These are phyloP conservation scores for Pristionchus fissidentatus DNA, from an alignment of 2,888 invertebrate species.

Conservation along the genomic window DNA sequence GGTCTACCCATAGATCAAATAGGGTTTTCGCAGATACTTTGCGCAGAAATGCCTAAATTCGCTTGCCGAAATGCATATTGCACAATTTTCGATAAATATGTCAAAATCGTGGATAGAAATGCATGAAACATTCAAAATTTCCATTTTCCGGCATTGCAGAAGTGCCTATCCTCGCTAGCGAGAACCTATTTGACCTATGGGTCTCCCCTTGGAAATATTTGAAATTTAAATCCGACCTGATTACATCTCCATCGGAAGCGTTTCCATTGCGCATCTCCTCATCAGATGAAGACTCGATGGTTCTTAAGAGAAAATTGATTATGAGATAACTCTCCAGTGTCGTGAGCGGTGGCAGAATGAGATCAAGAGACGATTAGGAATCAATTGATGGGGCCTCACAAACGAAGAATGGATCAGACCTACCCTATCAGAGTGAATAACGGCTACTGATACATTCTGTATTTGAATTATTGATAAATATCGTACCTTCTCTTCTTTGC, in stretches of 20 bases:
- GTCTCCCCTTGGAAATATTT: too few species aligned
- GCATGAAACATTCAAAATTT: background rate
- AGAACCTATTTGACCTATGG: too few species aligned
- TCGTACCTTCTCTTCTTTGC: constrained; percentile 32
- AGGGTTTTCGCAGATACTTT: too few species aligned
- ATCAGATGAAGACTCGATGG: constrained; percentile 24
- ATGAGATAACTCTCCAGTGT: background rate
- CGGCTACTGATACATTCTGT: background rate
- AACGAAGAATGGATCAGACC: too few species aligned
- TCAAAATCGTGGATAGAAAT: background rate
- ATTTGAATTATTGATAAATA: background rate
- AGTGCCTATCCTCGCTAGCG: background rate
- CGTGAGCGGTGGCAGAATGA: too few species aligned
- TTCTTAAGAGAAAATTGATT: too few species aligned
- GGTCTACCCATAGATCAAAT: too few species aligned
- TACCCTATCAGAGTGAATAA: too few species aligned
- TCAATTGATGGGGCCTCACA: too few species aligned
- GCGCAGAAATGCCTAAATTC: background rate
- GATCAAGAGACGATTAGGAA: too few species aligned
- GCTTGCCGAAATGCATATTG: too few species aligned
- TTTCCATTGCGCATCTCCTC: constrained; percentile 14
- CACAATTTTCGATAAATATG: too few species aligned
- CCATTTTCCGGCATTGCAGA: background rate
- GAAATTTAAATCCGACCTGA: background rate
- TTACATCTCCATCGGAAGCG: constrained; percentile 3